Conservation (phyloP, 2,888 invertebrate genomes). For the Hirtodrosophila alboralis region DNA sequence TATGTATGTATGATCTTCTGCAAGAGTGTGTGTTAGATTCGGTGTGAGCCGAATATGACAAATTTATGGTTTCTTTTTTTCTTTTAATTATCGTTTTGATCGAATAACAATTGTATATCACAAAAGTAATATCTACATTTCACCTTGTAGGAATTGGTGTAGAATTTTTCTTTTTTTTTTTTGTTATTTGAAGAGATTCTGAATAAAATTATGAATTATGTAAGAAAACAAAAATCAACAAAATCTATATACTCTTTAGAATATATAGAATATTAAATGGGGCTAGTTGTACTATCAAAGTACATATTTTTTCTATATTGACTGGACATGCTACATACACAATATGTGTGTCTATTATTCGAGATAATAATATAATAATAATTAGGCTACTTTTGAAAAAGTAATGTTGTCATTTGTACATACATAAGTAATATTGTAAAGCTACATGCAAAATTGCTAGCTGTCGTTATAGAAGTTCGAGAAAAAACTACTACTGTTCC, state of each 20-base stretch:
- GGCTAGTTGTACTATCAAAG: constrained; percentile 64
- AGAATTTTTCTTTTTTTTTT: constrained; percentile 58
- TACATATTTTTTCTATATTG: constrained; percentile 65
- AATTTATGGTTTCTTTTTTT: constrained; percentile 18
- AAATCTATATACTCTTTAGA: constrained; percentile 46
- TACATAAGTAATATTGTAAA: constrained; percentile 62
- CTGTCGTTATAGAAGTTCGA: constrained; percentile 17
- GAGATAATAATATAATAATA: too few relatives aligned
- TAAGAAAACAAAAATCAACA: constrained; percentile 42
- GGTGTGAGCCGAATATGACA: too few relatives aligned
- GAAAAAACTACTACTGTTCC: constrained; percentile 9
- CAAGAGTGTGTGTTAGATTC: constrained; percentile 41
- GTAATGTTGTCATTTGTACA: constrained; percentile 78
- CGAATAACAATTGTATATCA: constrained; percentile 72
- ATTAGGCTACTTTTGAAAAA: constrained; percentile 61
- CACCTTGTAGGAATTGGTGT: constrained; percentile 77
- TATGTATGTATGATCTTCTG: too few relatives aligned
- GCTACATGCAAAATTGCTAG: constrained; percentile 30
- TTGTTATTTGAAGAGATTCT: constrained; percentile 48
- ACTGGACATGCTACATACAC: constrained; percentile 70
- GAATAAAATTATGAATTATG: constrained; percentile 40
- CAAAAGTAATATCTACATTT: constrained; percentile 80
- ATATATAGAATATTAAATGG: constrained; percentile 53
- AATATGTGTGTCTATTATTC: constrained; percentile 66
- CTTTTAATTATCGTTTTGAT: constrained; percentile 60